These are phyloP conservation scores for Porites evermanni DNA, from an alignment of 92 coral and sea anemone genomes.

Conservation along the genomic window DNA sequence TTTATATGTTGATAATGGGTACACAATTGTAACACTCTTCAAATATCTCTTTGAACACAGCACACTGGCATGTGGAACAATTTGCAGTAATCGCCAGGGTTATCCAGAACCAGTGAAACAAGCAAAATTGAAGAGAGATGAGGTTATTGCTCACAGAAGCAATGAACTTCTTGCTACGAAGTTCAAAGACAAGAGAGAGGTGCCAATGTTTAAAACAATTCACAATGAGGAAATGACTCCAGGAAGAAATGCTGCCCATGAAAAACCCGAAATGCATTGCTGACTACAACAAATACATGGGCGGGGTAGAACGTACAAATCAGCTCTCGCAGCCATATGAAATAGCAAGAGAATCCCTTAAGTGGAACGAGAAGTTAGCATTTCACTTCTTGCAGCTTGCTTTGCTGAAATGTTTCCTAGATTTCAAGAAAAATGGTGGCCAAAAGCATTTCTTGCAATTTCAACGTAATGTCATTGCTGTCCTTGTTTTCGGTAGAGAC, in stretches of 20 bases:
- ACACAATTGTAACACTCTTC: conserved; percentile 21
- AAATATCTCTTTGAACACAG: not conserved
- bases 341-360: conserved; percentile 29
- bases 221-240: conserved; percentile 16
- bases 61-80: conserved; percentile 37
- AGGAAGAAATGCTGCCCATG: conserved; percentile 28
- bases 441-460: too few species aligned
- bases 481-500: too few species aligned
- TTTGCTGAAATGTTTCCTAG: too few species aligned
- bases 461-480: too few species aligned
- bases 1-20: conserved; percentile 33
- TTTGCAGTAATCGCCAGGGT: conserved; percentile 14
- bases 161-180: conserved; percentile 10
- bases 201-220: conserved; percentile 24
- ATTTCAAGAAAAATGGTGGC: too few species aligned
- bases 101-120: conserved; percentile 44
- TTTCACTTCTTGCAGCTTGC: not conserved
- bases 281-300: conserved; percentile 56
- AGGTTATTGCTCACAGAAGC: conserved; percentile 21
- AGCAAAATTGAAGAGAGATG: conserved; percentile 29
- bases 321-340: conserved; percentile 50
- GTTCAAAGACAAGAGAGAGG: not conserved
- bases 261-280: conserved; percentile 25
- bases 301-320: conserved; percentile 47
- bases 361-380: conserved; percentile 43